These are phyloP conservation scores for Acanthosoma haemorrhoidale DNA, from an alignment of 2,888 invertebrate genomes.

Conservation along the genomic window DNA sequence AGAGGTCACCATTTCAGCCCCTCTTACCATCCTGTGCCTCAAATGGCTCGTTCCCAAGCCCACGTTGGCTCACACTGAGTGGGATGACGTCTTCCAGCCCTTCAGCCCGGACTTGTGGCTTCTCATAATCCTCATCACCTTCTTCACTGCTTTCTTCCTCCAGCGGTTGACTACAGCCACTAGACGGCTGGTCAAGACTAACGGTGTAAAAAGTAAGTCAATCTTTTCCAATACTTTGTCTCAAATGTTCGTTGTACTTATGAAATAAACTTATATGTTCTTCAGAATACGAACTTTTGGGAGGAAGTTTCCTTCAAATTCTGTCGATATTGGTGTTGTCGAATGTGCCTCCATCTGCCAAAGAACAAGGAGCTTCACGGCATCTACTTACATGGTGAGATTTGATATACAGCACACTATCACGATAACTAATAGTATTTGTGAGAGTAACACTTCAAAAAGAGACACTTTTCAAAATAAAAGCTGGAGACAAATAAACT, in stretches of 20 bases:
- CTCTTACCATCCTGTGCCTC: slow-evolving; percentile 6
- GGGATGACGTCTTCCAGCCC: slow-evolving; percentile 32
- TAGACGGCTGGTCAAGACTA: slow-evolving; percentile 11
- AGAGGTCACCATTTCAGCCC: background rate
- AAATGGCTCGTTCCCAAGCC: background rate
- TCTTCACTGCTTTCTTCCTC: slow-evolving; percentile 19
- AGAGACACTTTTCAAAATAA: too few species aligned
- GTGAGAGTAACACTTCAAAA: too few species aligned
- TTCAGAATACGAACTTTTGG: slow-evolving; percentile 29
- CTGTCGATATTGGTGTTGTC: slow-evolving; percentile 30
- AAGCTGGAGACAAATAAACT: too few species aligned
- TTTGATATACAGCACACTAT: too few species aligned
- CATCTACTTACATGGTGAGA: slow-evolving; percentile 13
- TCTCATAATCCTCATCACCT: background rate
- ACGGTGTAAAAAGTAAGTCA: background rate
- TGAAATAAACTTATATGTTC: background rate
- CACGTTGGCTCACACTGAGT: background rate
- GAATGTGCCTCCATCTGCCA: slow-evolving; percentile 19
- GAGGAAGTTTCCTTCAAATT: slow-evolving; percentile 29
- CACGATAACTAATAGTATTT: too few species aligned
- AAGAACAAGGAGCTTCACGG: background rate
- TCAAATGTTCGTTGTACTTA: background rate
- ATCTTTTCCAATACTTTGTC: background rate
- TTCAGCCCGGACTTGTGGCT: slow-evolving; percentile 23
- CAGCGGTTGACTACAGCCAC: slow-evolving; percentile 28